Conservation (phyloP, 2,797 vertebrate species). For the Cheirogaleus major region DNA sequence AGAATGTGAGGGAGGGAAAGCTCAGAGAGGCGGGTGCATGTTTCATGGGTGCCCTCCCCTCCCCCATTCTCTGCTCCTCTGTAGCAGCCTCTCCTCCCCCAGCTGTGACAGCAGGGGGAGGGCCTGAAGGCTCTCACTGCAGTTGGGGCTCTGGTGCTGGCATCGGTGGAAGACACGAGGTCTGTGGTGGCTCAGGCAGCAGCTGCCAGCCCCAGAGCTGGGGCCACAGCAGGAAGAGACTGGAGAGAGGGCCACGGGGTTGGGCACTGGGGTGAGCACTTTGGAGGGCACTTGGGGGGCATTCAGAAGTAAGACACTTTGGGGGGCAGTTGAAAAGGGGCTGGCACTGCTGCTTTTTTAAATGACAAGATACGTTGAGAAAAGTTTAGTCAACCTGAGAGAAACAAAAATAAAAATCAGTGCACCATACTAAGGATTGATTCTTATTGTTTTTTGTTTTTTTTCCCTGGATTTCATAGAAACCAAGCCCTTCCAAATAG, state of each 20-base stretch:
- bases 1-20: neutral
- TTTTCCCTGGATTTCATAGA: neutral
- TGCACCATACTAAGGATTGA: neutral
- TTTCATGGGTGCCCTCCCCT: neutral
- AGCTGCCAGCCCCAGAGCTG: neutral
- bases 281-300: neutral
- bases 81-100: neutral
- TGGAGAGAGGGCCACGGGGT: neutral
- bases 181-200: neutral
- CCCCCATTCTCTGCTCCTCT: neutral
- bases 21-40: no score
- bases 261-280: neutral
- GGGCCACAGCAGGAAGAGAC: neutral
- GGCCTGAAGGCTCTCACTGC: neutral
- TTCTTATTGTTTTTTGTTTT: neutral
- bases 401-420: neutral
- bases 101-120: neutral
- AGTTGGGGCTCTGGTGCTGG: neutral
- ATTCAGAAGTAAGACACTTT: neutral
- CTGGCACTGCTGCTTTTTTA: neutral
- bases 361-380: neutral
- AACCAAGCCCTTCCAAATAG: neutral
- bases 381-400: neutral
- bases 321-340: no score
- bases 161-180: accelerated